These are phyloP conservation scores for Pomacea canaliculata DNA, from an alignment of 2,888 invertebrate genomes.

Conservation along the genomic window DNA sequence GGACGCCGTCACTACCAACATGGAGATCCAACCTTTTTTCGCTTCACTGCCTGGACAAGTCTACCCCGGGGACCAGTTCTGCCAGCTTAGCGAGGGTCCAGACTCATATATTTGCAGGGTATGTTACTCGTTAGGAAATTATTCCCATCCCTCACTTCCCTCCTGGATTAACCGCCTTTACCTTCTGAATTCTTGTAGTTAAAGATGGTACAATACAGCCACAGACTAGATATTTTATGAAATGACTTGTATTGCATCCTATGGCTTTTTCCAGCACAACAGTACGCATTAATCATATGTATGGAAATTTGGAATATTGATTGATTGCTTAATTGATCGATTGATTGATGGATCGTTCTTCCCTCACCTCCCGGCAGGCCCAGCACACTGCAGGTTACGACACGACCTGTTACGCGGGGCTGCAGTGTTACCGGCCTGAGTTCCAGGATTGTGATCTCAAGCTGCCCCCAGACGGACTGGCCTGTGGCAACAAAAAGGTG, in stretches of 20 bases:
- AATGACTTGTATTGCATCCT: too few relatives aligned
- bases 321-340: too few relatives aligned
- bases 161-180: background rate
- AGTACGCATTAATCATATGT: too few relatives aligned
- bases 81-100: constrained; percentile 31
- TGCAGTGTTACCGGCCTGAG: constrained; percentile 21
- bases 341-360: background rate
- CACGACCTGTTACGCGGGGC: constrained; percentile 24
- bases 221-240: too few relatives aligned
- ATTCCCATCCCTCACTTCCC: background rate
- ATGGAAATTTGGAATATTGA: too few relatives aligned
- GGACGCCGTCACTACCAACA: constrained; percentile 22
- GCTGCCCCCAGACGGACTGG: constrained; percentile 31
- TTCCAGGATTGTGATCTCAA: constrained; percentile 15
- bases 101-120: constrained; percentile 40
- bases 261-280: too few relatives aligned
- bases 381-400: constrained; percentile 27
- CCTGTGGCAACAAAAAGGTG: constrained; percentile 33
- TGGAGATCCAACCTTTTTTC: constrained; percentile 34
- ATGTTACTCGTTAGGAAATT: background rate
- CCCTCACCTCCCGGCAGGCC: constrained; percentile 15
- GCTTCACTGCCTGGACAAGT: constrained; percentile 36
- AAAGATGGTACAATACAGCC: background rate
- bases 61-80: constrained; percentile 37
- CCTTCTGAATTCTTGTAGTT: background rate